phyloP scores from a whole-genome alignment of 2,797 vertebrate genomes.

The Enoplosus armatus region DNA sequence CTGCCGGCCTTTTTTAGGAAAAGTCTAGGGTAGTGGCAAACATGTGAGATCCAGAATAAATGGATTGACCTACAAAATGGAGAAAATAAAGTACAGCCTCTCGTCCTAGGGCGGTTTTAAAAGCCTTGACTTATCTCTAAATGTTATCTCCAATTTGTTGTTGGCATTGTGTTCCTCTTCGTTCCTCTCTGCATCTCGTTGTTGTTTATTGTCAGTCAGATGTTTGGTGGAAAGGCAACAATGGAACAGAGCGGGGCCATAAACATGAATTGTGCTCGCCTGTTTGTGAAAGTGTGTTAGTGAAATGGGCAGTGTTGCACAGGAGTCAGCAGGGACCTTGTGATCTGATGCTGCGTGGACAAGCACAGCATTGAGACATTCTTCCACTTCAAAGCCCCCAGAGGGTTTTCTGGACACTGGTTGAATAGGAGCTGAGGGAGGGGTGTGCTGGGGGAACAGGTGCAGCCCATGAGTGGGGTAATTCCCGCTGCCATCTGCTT shows the following conservation, averaged over 20 bases:
- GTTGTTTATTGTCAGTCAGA: slow-evolving; percentile 46
- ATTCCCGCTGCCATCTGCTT: slow-evolving; percentile 87
- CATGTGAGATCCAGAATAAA: slow-evolving; percentile 66
- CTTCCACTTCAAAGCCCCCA: slow-evolving; percentile 84
- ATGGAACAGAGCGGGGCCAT: slow-evolving; percentile 28
- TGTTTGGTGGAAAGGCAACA: slow-evolving; percentile 42
- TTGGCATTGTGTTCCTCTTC: slow-evolving; percentile 28
- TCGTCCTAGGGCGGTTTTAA: slow-evolving; percentile 9
- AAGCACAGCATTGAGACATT: slow-evolving; percentile 81
- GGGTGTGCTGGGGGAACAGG: slow-evolving; percentile 80
- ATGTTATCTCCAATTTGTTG: slow-evolving; percentile 44
- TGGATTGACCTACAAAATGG: slow-evolving; percentile 37
- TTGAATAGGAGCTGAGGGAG: slow-evolving; percentile 79
- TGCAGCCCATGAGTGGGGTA: slow-evolving; percentile 82
- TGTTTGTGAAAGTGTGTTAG: slow-evolving; percentile 58
- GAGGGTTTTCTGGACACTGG: slow-evolving; percentile 80
- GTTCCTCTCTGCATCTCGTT: slow-evolving; percentile 6
- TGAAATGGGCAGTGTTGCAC: slow-evolving; percentile 42
- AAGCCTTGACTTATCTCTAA: neutral
- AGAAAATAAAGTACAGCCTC: slow-evolving; percentile 28
- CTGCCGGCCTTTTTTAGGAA: slow-evolving; percentile 8
- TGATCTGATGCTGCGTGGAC: slow-evolving; percentile 71
- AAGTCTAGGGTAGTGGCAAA: slow-evolving; percentile 13
- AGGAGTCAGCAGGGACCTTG: slow-evolving; percentile 72
- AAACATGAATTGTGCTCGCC: slow-evolving; percentile 56